Percentiles rank a stretch among this genome's conserved stretches.
These are phyloP conservation scores for Platerodrilus igneus DNA, from an alignment of 2,888 invertebrate genomes.

Conservation along the genomic window DNA sequence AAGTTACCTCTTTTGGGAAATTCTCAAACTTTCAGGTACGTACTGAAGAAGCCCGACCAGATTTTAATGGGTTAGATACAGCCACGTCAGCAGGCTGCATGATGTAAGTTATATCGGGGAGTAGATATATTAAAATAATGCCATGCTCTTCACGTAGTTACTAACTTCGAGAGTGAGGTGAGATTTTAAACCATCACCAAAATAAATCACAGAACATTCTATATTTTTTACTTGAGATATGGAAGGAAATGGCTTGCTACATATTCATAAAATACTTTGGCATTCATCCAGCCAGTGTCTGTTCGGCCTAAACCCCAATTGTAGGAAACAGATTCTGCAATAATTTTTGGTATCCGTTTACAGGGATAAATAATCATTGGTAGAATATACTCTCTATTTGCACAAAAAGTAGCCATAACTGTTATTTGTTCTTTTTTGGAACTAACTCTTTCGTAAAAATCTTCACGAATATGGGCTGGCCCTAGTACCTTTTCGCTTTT, in stretches of 20 bases:
- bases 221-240: slow-evolving; percentile 14
- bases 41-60: slow-evolving; percentile 6
- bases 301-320: slow-evolving; percentile 18
- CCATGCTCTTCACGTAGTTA: slow-evolving; percentile 29
- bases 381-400: slow-evolving; percentile 6
- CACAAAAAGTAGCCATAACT: slow-evolving; percentile 10
- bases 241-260: slow-evolving; percentile 15
- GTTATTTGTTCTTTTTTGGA: slow-evolving; percentile 7
- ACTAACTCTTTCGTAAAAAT: slow-evolving; percentile 8
- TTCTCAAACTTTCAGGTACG: slow-evolving; percentile 14
- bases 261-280: slow-evolving; percentile 18
- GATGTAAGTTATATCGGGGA: slow-evolving; percentile 15
- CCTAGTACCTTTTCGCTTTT: slow-evolving; percentile 9
- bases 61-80: slow-evolving; percentile 14
- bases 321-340: slow-evolving; percentile 10
- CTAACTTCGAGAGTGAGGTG: slow-evolving; percentile 30
- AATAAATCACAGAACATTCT: slow-evolving; percentile 28
- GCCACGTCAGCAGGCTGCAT: slow-evolving; percentile 16
- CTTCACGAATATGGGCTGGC: slow-evolving; percentile 1
- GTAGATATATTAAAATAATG: slow-evolving; percentile 11
- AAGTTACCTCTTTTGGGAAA: slow-evolving; percentile 13
- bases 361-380: slow-evolving; percentile 11
- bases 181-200: slow-evolving; percentile 34
- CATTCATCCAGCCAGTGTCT: slow-evolving; percentile 17
- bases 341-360: slow-evolving; percentile 8